A percentile compares a stretch with the other conserved stretches of the same genome.
phyloP scores from a whole-genome alignment of 2,797 vertebrate genomes.

The Mycteria americana region DNA sequence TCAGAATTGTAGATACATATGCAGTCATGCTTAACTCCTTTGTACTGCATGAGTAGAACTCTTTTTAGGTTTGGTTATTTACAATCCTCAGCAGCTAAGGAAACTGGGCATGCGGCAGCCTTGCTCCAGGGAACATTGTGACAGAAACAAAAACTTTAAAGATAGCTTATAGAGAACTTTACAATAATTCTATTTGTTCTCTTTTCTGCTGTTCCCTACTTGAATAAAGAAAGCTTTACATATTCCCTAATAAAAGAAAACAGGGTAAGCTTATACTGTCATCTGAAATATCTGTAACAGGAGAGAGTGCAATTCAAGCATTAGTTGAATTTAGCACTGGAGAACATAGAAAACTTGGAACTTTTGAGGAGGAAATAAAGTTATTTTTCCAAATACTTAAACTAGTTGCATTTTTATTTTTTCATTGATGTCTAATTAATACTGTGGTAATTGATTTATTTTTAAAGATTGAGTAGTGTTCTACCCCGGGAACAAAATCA shows the following conservation, averaged over 20 bases:
- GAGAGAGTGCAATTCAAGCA: neutral
- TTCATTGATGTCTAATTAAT: neutral
- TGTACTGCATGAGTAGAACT: neutral
- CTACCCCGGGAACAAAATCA: neutral
- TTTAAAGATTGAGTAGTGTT: neutral
- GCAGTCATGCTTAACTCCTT: neutral
- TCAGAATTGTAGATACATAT: neutral
- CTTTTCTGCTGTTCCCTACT: neutral
- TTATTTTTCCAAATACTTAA: neutral
- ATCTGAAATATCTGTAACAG: neutral
- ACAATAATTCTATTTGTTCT: neutral
- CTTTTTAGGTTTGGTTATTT: neutral
- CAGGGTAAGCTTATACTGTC: neutral
- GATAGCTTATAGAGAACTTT: neutral
- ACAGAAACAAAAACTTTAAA: neutral
- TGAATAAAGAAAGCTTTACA: neutral
- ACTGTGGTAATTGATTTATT: neutral
- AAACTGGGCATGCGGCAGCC: neutral
- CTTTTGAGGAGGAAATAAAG: neutral
- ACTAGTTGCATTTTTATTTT: neutral
- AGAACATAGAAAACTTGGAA: neutral
- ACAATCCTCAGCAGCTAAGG: neutral
- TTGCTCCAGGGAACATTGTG: neutral
- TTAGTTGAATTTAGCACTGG: neutral
- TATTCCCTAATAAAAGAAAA: neutral